Conservation (phyloP, 2,113 vertebrate genomes). For the Elgaria multicarinata region DNA sequence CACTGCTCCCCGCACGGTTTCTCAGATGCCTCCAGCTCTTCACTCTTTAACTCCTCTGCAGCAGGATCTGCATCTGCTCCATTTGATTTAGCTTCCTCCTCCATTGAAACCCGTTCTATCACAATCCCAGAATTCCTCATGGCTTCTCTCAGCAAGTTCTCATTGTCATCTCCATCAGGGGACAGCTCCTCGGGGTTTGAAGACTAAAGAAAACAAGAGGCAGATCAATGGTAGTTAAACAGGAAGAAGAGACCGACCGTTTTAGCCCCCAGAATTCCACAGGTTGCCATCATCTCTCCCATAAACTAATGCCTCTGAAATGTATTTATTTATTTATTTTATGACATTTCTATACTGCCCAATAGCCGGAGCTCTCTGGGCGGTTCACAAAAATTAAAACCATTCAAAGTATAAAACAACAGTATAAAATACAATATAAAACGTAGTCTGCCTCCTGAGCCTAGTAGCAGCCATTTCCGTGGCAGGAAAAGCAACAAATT, state of each 20-base stretch:
- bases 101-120: conserved; percentile 76
- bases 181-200: conserved; percentile 61
- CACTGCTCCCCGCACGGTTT: conserved; percentile 78
- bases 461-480: not conserved
- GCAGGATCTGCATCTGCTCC: conserved; percentile 31
- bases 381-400: too few species aligned
- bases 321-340: too few species aligned
- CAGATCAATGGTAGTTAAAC: not conserved
- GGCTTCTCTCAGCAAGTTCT: conserved; percentile 92
- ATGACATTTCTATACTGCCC: too few species aligned
- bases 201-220: conserved; percentile 34
- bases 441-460: not conserved
- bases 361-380: too few species aligned
- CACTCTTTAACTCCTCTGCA: conserved; percentile 70
- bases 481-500: not conserved
- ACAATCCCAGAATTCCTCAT: conserved; percentile 94
- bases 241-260: not conserved
- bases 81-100: conserved; percentile 63
- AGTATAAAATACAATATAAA: too few species aligned
- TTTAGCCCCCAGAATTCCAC: not conserved
- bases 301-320: not conserved
- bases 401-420: too few species aligned
- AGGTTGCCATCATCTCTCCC: not conserved
- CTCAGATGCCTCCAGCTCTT: conserved; percentile 65
- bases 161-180: conserved; percentile 72